phyloP scores from a whole-genome alignment of 2,113 vertebrate genomes.

The Hippoglossus stenolepis region DNA sequence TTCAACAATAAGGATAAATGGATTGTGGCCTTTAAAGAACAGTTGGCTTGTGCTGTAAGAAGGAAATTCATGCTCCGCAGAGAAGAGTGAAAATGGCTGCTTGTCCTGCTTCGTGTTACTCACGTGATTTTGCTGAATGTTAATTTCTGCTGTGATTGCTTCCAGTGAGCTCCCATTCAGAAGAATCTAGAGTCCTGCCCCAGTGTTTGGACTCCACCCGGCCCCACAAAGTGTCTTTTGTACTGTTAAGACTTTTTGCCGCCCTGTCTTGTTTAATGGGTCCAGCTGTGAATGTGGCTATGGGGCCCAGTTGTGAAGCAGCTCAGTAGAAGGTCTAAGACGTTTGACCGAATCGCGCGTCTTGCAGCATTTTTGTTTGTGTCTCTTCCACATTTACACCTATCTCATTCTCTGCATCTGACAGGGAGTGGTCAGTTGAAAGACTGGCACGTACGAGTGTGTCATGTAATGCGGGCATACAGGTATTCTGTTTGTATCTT shows the following conservation, averaged over 20 bases:
- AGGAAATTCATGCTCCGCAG: constrained; percentile 1
- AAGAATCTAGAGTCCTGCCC: background rate
- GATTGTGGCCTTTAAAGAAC: constrained; percentile 15
- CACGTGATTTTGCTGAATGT: constrained; percentile 13
- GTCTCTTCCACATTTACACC: constrained; percentile 37
- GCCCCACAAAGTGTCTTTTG: constrained; percentile 55
- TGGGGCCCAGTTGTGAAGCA: constrained; percentile 13
- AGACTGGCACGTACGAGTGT: constrained; percentile 23
- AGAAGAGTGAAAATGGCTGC: constrained; percentile 6
- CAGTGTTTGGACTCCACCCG: background rate
- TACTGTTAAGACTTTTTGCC: constrained; percentile 28
- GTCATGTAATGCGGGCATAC: background rate
- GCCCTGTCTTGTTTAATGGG: constrained; percentile 29
- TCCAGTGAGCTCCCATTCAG: constrained; percentile 9
- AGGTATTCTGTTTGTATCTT: constrained; percentile 22
- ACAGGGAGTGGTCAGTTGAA: constrained; percentile 33
- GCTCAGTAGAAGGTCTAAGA: constrained; percentile 11
- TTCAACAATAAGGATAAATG: constrained; percentile 27
- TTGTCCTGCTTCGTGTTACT: constrained; percentile 7
- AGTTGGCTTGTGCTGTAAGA: constrained; percentile 2
- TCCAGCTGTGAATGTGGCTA: constrained; percentile 38
- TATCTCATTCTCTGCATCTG: constrained; percentile 32
- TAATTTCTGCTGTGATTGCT: constrained; percentile 17
- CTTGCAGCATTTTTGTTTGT: constrained; percentile 28
- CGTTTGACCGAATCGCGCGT: constrained; percentile 6